Evolutionary conservation across 37 sponge, comb jelly and placozoan genomes (phyloP), one percentile per base, ranked within the genome.

Genomic region (Spongia lamella): DNA sequence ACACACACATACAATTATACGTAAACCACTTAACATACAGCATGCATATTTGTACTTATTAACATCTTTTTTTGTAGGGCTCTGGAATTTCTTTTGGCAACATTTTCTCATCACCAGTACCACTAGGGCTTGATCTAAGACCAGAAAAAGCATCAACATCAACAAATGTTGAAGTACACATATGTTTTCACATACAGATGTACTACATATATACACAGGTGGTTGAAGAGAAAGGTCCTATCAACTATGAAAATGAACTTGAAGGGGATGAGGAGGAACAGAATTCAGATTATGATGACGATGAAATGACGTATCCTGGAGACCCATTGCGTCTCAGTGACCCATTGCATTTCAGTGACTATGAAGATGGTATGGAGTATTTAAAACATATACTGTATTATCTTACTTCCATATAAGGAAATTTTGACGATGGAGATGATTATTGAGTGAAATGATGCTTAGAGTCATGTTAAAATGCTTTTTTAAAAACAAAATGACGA

Each of bases 241-340:
- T 76, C 25, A 7, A 25, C 4, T 50, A 27, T 40, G 29, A n/a
- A 24, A 58, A 53, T 6, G 57, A 72, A 5, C 57, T 37, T 1
- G 58, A 52, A 20, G 71, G 50, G 1, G 73, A 31, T 34, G 59
- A 72, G 4, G 56, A 33, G 34, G 73, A 72, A 3, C 13, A 20
- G 25, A 20, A 30, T 29, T 54, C 11, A 13, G 79, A 78, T 66
- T 66, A 55, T 1, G 59, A 77, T 56, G 40, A 65, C 32, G 77
- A 66, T 11, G 77, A 76, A 21, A 35, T 78, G 40, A 55, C 66
- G 11, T 79, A 79, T 55, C 69, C 68, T 1, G 80, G 80, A 5
- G 80, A 79, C 53, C 80, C 80, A 16, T 38, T 79, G 4, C 17
- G 59, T 29, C 38, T 56, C 60, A 79, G 80, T 56, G 80, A 79